phyloP scores from a whole-genome alignment of 2,113 vertebrate species.

The Prunella himalayana region DNA sequence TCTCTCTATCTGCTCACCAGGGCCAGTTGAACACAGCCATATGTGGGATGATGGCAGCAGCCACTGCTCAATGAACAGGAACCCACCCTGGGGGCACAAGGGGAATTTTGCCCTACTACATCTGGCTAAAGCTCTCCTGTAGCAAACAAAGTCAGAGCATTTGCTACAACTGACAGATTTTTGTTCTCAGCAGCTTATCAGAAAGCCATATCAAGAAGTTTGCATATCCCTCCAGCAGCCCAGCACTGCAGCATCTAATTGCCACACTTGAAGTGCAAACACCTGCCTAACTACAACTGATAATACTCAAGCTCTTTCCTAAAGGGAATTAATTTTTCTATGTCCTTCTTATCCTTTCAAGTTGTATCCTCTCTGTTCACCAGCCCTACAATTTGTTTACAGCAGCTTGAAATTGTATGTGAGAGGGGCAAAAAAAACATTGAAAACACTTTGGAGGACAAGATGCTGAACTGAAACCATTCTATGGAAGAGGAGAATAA shows the following conservation, averaged over 20 bases:
- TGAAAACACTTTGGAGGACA: background rate
- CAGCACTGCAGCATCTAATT: background rate
- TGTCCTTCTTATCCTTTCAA: background rate
- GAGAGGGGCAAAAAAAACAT: background rate
- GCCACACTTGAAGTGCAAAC: background rate
- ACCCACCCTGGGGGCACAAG: background rate
- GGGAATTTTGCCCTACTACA: background rate
- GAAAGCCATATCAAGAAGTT: background rate
- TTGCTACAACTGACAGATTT: background rate
- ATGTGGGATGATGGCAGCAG: background rate
- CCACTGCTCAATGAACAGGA: fast-evolving
- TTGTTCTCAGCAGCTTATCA: background rate
- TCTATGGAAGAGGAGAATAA: background rate
- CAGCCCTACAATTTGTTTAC: background rate
- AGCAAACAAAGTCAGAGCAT: background rate
- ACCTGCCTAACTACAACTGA: background rate
- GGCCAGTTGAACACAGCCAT: background rate
- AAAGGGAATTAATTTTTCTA: background rate
- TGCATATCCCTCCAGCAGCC: background rate
- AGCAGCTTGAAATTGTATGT: background rate
- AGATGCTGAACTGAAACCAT: background rate
- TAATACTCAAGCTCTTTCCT: background rate
- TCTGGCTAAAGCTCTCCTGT: background rate
- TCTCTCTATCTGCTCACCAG: background rate
- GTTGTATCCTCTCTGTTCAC: background rate